phyloP scores from a whole-genome alignment of 2,888 invertebrate species.

The Cephus pulcher region DNA sequence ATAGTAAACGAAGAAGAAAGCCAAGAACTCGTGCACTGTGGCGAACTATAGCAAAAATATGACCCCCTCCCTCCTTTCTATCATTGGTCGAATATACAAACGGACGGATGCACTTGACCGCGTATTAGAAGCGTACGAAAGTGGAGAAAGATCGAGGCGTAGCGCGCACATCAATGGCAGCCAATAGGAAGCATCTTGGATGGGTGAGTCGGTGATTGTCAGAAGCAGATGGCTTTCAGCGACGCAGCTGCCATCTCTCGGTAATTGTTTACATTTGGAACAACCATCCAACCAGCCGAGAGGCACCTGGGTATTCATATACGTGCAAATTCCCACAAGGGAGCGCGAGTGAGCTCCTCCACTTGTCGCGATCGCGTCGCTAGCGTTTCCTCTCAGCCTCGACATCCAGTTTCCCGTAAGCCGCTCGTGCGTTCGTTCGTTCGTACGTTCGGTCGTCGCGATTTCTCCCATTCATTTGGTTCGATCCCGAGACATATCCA shows the following conservation, averaged over 20 bases:
- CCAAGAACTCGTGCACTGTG: neutral
- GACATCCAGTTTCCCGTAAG: slow-evolving; percentile 56
- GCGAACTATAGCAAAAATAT: neutral
- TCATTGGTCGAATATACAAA: neutral
- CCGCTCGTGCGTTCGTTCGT: slow-evolving; percentile 59
- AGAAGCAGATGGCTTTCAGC: neutral
- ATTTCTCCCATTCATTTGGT: slow-evolving; percentile 48
- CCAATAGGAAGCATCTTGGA: neutral
- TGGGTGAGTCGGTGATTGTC: neutral
- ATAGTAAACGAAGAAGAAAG: neutral
- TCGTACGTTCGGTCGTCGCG: slow-evolving; percentile 56
- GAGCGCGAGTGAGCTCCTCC: neutral
- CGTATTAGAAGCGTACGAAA: neutral
- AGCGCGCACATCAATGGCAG: neutral
- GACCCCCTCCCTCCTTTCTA: neutral
- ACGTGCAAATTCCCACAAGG: neutral
- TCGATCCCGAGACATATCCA: slow-evolving; percentile 9
- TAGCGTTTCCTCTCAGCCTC: neutral
- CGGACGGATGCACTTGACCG: neutral
- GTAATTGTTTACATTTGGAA: neutral
- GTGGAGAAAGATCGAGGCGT: neutral
- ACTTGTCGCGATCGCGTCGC: neutral
- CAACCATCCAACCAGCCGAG: neutral
- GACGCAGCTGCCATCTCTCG: neutral
- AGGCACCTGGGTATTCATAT: neutral